These are phyloP conservation scores for Botia kubotai DNA, from an alignment of 2,797 vertebrate genomes.

Conservation along the genomic window DNA sequence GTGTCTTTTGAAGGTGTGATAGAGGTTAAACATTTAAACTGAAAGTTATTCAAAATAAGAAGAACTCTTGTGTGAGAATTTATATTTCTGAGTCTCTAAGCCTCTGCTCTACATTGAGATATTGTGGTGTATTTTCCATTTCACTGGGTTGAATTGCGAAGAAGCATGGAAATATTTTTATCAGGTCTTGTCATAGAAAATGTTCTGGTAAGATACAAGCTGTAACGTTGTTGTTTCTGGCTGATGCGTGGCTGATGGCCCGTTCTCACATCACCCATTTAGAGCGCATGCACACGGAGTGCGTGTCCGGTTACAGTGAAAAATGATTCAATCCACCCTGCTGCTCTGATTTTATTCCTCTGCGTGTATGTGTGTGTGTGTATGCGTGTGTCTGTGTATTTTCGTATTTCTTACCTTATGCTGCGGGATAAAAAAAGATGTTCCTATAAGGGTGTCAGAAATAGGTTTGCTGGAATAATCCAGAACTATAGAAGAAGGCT, in stretches of 20 bases:
- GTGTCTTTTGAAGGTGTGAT: conserved; percentile 1
- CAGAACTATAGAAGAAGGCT: conserved; percentile 2
- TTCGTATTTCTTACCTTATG: conserved; percentile 14
- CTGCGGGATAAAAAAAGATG: conserved; percentile 24
- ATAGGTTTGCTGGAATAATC: background rate
- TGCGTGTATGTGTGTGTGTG: background rate
- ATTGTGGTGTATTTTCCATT: conserved; percentile 18
- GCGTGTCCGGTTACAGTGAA: conserved; percentile 38
- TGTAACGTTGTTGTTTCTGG: conserved; percentile 25
- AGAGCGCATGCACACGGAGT: background rate
- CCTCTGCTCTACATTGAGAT: conserved; percentile 4
- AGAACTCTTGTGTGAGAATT: background rate
- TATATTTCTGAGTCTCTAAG: background rate
- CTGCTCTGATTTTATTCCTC: conserved; percentile 25
- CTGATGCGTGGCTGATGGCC: conserved; percentile 13
- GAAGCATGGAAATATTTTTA: conserved; percentile 29
- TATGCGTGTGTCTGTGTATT: background rate
- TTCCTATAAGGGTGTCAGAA: conserved; percentile 18
- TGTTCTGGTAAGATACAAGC: conserved; percentile 15
- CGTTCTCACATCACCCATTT: conserved; percentile 5
- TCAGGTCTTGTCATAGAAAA: conserved; percentile 21
- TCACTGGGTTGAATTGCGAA: conserved; percentile 24
- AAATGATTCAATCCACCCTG: conserved; percentile 36
- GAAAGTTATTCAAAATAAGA: conserved; percentile 25
- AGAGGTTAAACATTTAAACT: conserved; percentile 30